phyloP scores from a whole-genome alignment of 2,113 vertebrate genomes.

The Gymnarchus niloticus region DNA sequence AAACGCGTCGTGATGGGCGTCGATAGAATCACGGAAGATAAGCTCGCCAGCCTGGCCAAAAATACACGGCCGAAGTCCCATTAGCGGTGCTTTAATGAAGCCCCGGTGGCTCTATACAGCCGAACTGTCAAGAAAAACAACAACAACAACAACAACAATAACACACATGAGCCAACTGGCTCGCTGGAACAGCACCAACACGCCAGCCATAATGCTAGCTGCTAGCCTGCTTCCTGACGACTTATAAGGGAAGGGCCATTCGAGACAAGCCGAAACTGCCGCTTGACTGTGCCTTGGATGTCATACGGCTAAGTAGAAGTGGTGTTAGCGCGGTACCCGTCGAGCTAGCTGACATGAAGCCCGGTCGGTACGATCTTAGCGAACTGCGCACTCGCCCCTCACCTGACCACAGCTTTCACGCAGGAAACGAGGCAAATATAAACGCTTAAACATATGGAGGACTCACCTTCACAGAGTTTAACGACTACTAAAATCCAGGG shows the following conservation, averaged over 20 bases:
- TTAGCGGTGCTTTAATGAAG: too few relatives aligned
- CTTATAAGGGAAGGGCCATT: background rate
- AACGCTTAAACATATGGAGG: slow-evolving; percentile 18
- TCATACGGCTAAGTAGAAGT: background rate
- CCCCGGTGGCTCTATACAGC: too few relatives aligned
- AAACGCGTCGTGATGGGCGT: slow-evolving; percentile 1
- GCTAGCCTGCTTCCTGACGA: background rate
- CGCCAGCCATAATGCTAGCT: background rate
- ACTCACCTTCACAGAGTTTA: slow-evolving; percentile 71
- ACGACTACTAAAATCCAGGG: slow-evolving; percentile 60
- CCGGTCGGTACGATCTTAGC: background rate
- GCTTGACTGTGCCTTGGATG: too few relatives aligned
- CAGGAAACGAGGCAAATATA: background rate
- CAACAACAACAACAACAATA: too few relatives aligned
- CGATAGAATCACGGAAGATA: background rate
- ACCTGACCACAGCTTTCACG: background rate
- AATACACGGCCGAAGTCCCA: background rate
- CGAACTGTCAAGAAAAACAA: too few relatives aligned
- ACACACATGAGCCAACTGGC: too few relatives aligned
- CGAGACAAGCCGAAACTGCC: background rate
- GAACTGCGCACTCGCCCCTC: background rate
- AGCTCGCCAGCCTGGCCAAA: background rate
- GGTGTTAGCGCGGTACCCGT: background rate
- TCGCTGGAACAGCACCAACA: background rate
- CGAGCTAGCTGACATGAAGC: background rate